Evolutionary conservation across 2,113 vertebrate genomes (phyloP), one percentile per base, ranked within the genome.

Genomic region (Cercopithecus mona): DNA sequence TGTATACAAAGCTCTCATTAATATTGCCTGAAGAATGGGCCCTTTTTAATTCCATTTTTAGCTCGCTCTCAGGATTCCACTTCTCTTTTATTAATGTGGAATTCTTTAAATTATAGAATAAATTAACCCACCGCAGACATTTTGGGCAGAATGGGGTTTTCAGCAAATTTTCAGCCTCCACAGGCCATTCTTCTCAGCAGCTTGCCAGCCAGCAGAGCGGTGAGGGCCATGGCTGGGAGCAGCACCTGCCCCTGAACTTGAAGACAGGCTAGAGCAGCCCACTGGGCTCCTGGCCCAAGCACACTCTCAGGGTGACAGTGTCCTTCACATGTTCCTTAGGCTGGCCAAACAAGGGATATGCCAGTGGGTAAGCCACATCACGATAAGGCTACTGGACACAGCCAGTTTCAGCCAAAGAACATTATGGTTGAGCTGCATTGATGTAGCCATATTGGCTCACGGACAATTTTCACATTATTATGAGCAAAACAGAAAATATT

Each of bases 71-170:
- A 97, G 95, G 96, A 90, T 97, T 98, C 92, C 97, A 61, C 97
- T 98, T 98, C 88, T 90, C 86, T 94, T 97, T 98, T 95, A 92
- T 92, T 98, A 98, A 98, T 98, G 96, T 73, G 92, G 95, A 97
- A 98, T 97, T 98, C 92, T 97, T 98, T 98, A 97, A 98, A 97
- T 98, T 98, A 96, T 97, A 96, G 97, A 98, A 93, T 98, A 98
- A 98, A 97, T 98, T 98, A 96, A 98, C 96, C 94, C 94, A 94
- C 93, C 97, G 96, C 98, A 98, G 97, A 97, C 68, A 64, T 88
- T 95, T 96, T 70, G 90, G 91, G 17, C 68, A 86, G 64, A 96
- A 87, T 52, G 66, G 48, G 20, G 76, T 64, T 90, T 94, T 79
- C 78, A 73, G 45, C 57, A 84, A 48, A 40, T 73, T 48, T 55